Evolutionary conservation across 2,797 vertebrate species (phyloP).

Genomic region (Pseudomugil gertrudae): DNA sequence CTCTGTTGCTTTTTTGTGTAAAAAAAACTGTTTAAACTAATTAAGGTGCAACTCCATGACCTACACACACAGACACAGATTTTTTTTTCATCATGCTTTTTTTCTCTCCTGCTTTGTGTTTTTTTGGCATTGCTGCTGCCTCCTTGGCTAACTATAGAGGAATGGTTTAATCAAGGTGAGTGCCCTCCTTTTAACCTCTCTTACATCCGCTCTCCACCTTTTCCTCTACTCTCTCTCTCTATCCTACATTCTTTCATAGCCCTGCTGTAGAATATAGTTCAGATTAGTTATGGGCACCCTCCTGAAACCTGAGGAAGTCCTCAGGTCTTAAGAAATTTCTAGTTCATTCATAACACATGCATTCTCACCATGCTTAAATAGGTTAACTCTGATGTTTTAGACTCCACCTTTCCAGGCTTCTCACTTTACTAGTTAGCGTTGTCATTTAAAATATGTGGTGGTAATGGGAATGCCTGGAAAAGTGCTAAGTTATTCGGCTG

Average conservation of each 20-base stretch:
- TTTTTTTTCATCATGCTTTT: slow-evolving; percentile 77
- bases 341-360: slow-evolving; percentile 47
- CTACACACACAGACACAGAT: slow-evolving; percentile 29
- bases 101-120: slow-evolving; percentile 78
- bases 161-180: slow-evolving; percentile 99
- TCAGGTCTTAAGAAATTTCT: slow-evolving; percentile 36
- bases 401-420: slow-evolving; percentile 2
- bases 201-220: slow-evolving; percentile 27
- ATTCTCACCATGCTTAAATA: slow-evolving; percentile 15
- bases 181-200: slow-evolving; percentile 62
- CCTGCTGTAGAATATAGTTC: slow-evolving; percentile 55
- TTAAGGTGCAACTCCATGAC: slow-evolving; percentile 48
- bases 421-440: slow-evolving; percentile 14
- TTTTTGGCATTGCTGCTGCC: slow-evolving; percentile 85
- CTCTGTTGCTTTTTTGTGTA: slow-evolving; percentile 35
- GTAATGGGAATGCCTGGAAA: slow-evolving; percentile 10
- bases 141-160: slow-evolving; percentile 92
- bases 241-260: slow-evolving; percentile 2
- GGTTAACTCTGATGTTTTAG: slow-evolving; percentile 6
- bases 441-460: not conserved
- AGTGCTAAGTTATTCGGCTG: slow-evolving; percentile 31
- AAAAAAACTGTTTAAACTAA: slow-evolving; percentile 45
- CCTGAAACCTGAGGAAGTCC: slow-evolving; percentile 49
- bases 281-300: slow-evolving; percentile 56
- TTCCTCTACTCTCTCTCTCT: not conserved